These are phyloP conservation scores for Pachymerium ferrugineum DNA, from an alignment of 2,888 invertebrate genomes.

Conservation along the genomic window DNA sequence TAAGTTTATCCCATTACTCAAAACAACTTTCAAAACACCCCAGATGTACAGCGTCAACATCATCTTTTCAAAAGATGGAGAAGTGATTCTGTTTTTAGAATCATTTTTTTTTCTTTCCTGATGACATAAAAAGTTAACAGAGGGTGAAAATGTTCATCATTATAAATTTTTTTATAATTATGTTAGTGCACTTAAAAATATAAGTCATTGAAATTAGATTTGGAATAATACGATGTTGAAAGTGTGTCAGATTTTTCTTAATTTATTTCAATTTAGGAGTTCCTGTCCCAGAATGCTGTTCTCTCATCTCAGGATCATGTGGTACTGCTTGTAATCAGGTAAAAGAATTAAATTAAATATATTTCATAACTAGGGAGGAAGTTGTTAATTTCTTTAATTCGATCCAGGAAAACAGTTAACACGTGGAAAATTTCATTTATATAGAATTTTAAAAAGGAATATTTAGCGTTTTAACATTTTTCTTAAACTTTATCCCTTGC, in stretches of 20 bases:
- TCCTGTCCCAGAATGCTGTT: conserved; percentile 28
- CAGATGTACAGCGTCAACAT: neutral
- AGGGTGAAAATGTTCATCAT: neutral
- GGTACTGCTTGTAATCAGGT: conserved; percentile 15
- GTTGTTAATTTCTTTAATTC: neutral
- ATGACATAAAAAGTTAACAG: neutral
- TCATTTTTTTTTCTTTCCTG: neutral
- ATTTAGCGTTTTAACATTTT: no score
- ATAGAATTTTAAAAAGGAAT: no score
- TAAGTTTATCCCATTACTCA: no score
- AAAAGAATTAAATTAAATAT: neutral
- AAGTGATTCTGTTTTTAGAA: conserved; percentile 17
- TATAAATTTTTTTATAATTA: neutral
- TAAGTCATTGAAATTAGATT: neutral
- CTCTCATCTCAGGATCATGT: conserved; percentile 21
- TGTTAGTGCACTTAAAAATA: neutral
- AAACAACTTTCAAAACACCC: no score
- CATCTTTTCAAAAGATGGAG: conserved; percentile 16
- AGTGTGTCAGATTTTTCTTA: conserved; percentile 17
- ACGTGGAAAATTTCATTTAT: no score
- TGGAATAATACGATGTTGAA: neutral
- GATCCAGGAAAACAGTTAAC: no score
- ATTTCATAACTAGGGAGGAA: no score
- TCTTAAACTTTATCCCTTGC: neutral
- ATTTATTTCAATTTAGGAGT: conserved; percentile 28